Conservation (phyloP, 2,888 invertebrate species). For the Mamestra brassicae region DNA sequence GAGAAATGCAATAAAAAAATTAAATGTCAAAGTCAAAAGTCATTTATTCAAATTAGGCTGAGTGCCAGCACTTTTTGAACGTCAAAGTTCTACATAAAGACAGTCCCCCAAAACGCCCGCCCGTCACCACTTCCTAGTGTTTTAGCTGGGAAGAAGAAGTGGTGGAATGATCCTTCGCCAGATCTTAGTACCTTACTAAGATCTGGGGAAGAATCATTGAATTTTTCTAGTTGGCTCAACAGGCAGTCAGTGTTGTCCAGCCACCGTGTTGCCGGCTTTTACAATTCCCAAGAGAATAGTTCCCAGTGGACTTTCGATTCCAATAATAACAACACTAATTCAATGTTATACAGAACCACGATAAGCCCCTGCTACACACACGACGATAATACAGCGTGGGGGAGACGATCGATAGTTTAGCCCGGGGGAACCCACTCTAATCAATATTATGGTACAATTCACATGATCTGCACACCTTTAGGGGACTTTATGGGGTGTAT, state of each 20-base stretch:
- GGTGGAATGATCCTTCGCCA: too few relatives aligned
- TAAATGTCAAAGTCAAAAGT: too few relatives aligned
- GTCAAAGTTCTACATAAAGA: too few relatives aligned
- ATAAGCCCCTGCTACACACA: constrained; percentile 28
- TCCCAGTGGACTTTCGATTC: background rate
- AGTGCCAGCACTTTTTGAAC: too few relatives aligned
- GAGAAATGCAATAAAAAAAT: too few relatives aligned
- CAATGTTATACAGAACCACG: constrained; percentile 13
- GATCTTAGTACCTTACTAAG: background rate
- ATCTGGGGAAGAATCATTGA: too few relatives aligned
- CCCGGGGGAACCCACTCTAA: constrained; percentile 63
- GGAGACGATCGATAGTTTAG: constrained; percentile 60
- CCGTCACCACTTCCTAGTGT: too few relatives aligned
- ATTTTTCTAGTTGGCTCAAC: too few relatives aligned
- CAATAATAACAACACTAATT: constrained; percentile 7
- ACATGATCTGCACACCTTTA: constrained; percentile 39
- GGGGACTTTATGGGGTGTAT: constrained; percentile 33
- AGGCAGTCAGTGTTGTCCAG: background rate
- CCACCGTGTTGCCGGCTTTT: background rate
- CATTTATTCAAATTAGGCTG: too few relatives aligned
- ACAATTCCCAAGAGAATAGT: background rate
- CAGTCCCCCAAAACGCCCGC: too few relatives aligned
- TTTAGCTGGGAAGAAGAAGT: too few relatives aligned
- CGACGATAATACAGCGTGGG: constrained; percentile 18
- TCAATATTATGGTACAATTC: constrained; percentile 54